Evolutionary conservation across 1,140 invertebrate species (phyloP), one percentile per base, ranked within the genome.

Genomic region (Apis dorsata): DNA sequence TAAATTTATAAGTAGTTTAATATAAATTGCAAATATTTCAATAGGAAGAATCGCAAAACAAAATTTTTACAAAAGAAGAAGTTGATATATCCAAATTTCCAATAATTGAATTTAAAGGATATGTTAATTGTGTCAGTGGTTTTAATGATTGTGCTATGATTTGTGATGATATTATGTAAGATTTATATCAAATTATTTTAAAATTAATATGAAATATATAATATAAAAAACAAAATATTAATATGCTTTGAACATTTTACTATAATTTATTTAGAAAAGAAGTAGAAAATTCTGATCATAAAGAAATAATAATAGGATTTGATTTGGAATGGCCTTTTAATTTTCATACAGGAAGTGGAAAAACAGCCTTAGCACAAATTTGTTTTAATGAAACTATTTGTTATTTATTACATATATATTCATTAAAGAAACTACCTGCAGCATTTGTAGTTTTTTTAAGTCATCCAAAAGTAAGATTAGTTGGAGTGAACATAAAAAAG

Each of bases 401-500:
- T 87, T 94, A 95, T 90, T 89, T 96, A 2, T 94, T 96, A 59
- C 95, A 96, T 83, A 85, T 96, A 44, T 95, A 93, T 81, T 90
- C 94, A 24, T 68, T 96, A 0, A 94, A 94, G 85, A 95, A 94
- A 84, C 87, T 96, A 24, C 96, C 96, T 9, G 94, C 94, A 79
- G 92, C 94, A 72, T 92, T 96, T 79, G 89, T 93, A 49, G 85
- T 93, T 17, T 90, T 96, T 19, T 90, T 96, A 15, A 93, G 92
- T 63, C 95, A 96, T 93, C 91, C 94, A 15, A 95, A 95, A 91
- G 94, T 96, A 11, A 93, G 93, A 72, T 89, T 96, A 49, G 94
- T 95, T 89, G 95, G 96, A 60, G 94, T 96, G 24, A 96, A 96
- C 90, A 95, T 96, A 65, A 95, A 95, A 91, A 95, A 95, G 95